Conservation (phyloP, 2,113 vertebrate genomes). For the Aleadryas rufinucha region DNA sequence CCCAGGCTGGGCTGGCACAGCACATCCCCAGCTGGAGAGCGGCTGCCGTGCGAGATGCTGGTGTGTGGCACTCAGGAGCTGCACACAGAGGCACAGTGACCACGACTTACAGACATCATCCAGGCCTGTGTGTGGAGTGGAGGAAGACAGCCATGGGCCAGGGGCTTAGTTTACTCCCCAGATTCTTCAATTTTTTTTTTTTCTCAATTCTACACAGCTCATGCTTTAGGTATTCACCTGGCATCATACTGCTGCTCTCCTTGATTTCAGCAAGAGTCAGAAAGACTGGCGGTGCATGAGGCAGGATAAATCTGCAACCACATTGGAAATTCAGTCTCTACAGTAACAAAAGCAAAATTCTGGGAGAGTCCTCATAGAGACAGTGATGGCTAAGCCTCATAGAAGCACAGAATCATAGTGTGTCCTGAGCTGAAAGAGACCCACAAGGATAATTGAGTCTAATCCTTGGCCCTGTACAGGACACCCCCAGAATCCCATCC, state of each 20-base stretch:
- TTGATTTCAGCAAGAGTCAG: neutral
- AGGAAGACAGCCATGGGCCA: neutral
- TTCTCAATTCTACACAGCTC: neutral
- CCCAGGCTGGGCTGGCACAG: neutral
- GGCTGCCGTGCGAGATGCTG: fast-evolving
- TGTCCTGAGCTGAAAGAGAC: neutral
- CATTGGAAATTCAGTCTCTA: neutral
- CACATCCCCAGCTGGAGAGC: too few relatives aligned
- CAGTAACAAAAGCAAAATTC: neutral
- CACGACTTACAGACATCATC: neutral
- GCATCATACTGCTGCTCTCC: neutral
- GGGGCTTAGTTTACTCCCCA: neutral
- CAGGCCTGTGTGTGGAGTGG: neutral
- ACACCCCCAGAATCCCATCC: neutral
- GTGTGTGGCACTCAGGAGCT: neutral
- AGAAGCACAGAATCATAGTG: neutral
- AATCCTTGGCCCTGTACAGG: neutral
- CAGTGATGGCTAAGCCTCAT: neutral
- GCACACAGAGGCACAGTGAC: neutral
- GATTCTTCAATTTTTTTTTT: neutral
- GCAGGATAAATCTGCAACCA: neutral
- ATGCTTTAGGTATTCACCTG: neutral
- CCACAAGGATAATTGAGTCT: neutral
- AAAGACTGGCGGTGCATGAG: neutral
- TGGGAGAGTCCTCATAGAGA: neutral